These are phyloP conservation scores for Notocelia uddmanniana DNA, from an alignment of 2,888 invertebrate species.

Conservation along the genomic window DNA sequence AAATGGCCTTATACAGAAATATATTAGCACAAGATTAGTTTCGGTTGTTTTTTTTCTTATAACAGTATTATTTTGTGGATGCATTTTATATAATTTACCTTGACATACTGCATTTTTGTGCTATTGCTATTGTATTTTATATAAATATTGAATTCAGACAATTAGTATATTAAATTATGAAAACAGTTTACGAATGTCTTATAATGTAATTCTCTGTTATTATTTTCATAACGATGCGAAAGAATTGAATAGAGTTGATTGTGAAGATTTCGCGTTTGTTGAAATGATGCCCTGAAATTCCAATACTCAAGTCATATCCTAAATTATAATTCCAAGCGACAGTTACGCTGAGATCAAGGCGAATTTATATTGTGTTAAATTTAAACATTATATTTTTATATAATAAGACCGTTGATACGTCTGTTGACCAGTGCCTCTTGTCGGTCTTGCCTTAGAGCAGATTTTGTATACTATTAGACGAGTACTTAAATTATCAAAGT, in stretches of 20 bases:
- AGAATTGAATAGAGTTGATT: slow-evolving; percentile 11
- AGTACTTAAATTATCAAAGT: slow-evolving; percentile 20
- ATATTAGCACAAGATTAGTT: slow-evolving; percentile 60
- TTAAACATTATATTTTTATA: slow-evolving; percentile 6
- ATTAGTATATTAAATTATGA: slow-evolving; percentile 15
- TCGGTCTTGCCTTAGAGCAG: slow-evolving; percentile 67
- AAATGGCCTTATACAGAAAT: slow-evolving; percentile 70
- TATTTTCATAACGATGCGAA: neutral
- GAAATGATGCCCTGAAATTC: neutral
- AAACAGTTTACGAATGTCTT: slow-evolving; percentile 3
- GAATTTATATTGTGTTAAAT: slow-evolving; percentile 15
- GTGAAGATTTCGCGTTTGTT: slow-evolving; percentile 9
- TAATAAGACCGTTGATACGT: slow-evolving; percentile 10
- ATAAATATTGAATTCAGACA: slow-evolving; percentile 32
- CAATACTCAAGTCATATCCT: neutral
- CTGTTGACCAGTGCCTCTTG: slow-evolving; percentile 58
- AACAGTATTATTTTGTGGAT: slow-evolving; percentile 71
- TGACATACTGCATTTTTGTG: slow-evolving; percentile 62
- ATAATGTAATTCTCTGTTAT: slow-evolving; percentile 9
- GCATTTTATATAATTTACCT: slow-evolving; percentile 57
- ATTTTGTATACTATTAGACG: slow-evolving; percentile 39
- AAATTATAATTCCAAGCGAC: neutral
- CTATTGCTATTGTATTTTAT: slow-evolving; percentile 54
- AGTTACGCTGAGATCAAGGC: slow-evolving; percentile 18
- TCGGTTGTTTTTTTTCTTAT: slow-evolving; percentile 57